Evolutionary conservation across 23 tunicate species (phyloP), one percentile per base, ranked within the genome.

Genomic region (Trididemnum nubilum): DNA sequence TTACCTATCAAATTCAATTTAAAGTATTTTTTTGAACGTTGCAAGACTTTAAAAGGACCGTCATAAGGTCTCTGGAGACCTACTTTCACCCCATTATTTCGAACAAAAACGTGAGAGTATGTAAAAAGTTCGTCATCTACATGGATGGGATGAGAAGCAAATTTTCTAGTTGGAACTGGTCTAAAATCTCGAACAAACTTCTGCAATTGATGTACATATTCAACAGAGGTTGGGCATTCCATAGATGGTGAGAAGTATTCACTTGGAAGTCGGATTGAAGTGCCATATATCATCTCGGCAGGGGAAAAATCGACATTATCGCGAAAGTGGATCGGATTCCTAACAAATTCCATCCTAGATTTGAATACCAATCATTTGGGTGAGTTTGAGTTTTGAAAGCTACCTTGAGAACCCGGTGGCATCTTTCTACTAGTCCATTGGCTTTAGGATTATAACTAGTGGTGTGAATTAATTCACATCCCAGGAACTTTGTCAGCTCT

Each of bases 221-320:
- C 32, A 23, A 2, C 4, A 21, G 30, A 9, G 60, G 28, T 21
- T 30, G 7, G 79, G 5, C 29, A 40, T 40, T 73, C 26, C 60
- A 37, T 32, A 37, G 25, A n/a, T 4, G 25, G 60, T 26, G n/a
- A 25, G 39, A 82, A 82, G 25, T 50, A 82, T 52, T 82, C 70
- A 2, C 78, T 69, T 3, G 86, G 79, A 32, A 82, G 71, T 0
- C 86, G 78, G 1, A 82, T 5, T 4, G 60, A 3, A 36, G 59
- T 71, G 3, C 86, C 86, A 34, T 26, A 84, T 29, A 64, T 40
- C 19, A 84, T 15, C 29, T 84, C 88, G 12, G 75, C 60, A 35
- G 75, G 63, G 33, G 54, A 51, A 36, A 31, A 63, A 27, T 27
- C 12, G 2, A 76, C 31, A 33, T 84, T 66, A 4, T 58, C 30